Evolutionary conservation across 2,797 vertebrate genomes (phyloP), one percentile per base, ranked within the genome.

Genomic region (Helarctos malayanus): DNA sequence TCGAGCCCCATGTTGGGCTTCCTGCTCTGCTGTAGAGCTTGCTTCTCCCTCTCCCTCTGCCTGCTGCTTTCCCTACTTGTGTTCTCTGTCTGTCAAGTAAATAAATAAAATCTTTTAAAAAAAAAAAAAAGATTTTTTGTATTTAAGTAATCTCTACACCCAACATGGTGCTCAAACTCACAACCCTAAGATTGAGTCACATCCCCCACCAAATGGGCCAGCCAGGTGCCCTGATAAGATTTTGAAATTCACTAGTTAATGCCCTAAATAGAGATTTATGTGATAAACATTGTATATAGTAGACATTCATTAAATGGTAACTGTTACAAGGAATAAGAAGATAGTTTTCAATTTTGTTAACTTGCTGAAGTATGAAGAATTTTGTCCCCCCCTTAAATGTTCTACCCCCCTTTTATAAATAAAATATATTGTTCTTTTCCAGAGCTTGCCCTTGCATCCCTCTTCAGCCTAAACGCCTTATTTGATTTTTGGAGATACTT

Each of bases 401-500:
- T 45, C 32, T 38, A 11, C 15, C 38, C 27, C 13, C 45, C 21
- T 81, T 38, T 10, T 13, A 71, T 69, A 59, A 56, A 49, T 47
- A 73, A 69, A 75, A 45, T 29, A 27, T 81, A 19, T 59, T 94
- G 1, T 95, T 95, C 96, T 86, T 32, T 93, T 95, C n/a, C 97
- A 99, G 99, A 99, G 54, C 98, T 99, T 59, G 99, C 98, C 0
- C 96, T 99, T 35, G 99, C 99, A 0, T 99, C 98, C 54, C 97
- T 99, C 75, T 99, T 99, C 98, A 99, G 99, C 98, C 99, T 99
- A 82, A 99, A 99, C 47, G 99, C 99, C 68, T 98, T 99, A 59
- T 99, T 99, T 98, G 99, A 99, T 97, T 99, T 99, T 98, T 99
- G 99, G 99, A 99, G 99, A 78, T 99, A 99, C 95, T 99, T 99